Evolutionary conservation across 2,113 vertebrate genomes (phyloP), one percentile per base, ranked within the genome.

Genomic region (Thryonomys swinderianus): DNA sequence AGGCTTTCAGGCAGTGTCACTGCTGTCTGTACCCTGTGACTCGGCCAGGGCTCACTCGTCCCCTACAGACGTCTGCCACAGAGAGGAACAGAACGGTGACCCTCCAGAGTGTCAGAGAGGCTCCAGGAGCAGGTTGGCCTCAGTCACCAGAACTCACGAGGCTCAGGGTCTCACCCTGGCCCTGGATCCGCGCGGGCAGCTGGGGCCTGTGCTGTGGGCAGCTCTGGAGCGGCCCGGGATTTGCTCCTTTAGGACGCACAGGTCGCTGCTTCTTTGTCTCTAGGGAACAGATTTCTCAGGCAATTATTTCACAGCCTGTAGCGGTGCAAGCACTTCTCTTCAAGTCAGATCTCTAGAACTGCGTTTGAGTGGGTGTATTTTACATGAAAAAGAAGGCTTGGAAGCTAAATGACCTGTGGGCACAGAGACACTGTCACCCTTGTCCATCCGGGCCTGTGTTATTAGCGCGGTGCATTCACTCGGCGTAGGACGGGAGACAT

Each of bases 251-350:
- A 16, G 0, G 92, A 37, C 93, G 51, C 88, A 91, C 92, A 95
- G 96, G 87, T 90, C 0, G 12, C 62, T 74, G 92, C 2, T 66
- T 0, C 0, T 98, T 92, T 97, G 96, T 97, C 96, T 95, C 96
- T 87, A 74, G 96, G 97, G 96, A 97, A 88, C 21, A 2, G 78
- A 96, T 96, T 97, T 97, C 59, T 92, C 80, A 34, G 82, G 97
- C 97, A 98, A 98, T 98, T 98, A 98, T 98, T 98, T 98, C 96
- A 96, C 95, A 97, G 97, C 98, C 97, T 59, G 83, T 97, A 97
- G 98, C 98, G 80, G 83, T 95, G 88, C 73, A 92, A 95, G 88
- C 95, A 34, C 90, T 84, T 95, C 96, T 97, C 95, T 96, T 98
- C 96, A 97, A 96, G 96, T 97, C 95, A 76, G 0, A 37, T 97